Conservation (phyloP, 2,113 vertebrate genomes). For the Rutilus rutilus region DNA sequence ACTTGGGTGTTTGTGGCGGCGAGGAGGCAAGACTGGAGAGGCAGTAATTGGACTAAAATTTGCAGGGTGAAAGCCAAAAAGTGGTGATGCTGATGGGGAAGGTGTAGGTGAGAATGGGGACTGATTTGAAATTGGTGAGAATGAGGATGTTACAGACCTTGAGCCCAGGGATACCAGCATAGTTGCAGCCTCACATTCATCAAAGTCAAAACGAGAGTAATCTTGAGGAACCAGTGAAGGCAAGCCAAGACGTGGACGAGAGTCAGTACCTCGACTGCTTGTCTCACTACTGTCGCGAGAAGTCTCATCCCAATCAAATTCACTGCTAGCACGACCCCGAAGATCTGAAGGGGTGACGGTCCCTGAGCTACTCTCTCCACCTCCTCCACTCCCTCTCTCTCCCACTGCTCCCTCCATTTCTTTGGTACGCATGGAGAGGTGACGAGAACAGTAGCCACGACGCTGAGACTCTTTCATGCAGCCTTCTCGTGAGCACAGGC, state of each 20-base stretch:
- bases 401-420: constrained; percentile 85
- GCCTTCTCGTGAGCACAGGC: constrained; percentile 89
- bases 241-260: constrained; percentile 79
- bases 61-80: constrained; percentile 88
- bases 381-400: constrained; percentile 74
- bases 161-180: constrained; percentile 92
- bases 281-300: constrained; percentile 86
- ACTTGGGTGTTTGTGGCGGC: constrained; percentile 82
- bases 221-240: constrained; percentile 77
- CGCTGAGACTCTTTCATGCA: constrained; percentile 95
- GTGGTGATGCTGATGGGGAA: constrained; percentile 87
- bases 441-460: constrained; percentile 89
- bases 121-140: constrained; percentile 89
- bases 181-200: constrained; percentile 91
- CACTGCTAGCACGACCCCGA: constrained; percentile 78
- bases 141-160: constrained; percentile 87
- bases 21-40: constrained; percentile 78
- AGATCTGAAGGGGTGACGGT: constrained; percentile 78
- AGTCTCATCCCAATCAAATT: constrained; percentile 91
- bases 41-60: constrained; percentile 90
- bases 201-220: constrained; percentile 87
- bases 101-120: constrained; percentile 90
- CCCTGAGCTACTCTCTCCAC: constrained; percentile 79
- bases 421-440: constrained; percentile 92
- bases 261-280: constrained; percentile 81